phyloP scores from a whole-genome alignment of 2,888 invertebrate genomes.

The Oxystoma pomonae region DNA sequence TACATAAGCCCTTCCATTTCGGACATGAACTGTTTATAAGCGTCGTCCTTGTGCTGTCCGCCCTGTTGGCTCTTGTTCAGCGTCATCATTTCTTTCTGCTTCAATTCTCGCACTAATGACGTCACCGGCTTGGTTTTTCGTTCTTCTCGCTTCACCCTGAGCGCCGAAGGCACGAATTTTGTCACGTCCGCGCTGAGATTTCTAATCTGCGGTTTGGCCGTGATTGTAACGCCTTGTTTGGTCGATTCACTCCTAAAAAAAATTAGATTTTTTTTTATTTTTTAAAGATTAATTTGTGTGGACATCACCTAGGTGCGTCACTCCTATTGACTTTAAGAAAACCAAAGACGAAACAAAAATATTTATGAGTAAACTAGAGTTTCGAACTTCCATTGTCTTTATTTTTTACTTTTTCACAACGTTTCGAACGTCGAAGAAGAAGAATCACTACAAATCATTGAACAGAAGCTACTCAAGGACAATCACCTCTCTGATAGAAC shows the following conservation, averaged over 20 bases:
- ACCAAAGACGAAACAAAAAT: too few species aligned
- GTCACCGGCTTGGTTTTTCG: constrained; percentile 59
- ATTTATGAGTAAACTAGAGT: too few species aligned
- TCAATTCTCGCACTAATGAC: constrained; percentile 51
- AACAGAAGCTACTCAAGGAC: too few species aligned
- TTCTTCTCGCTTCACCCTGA: constrained; percentile 87
- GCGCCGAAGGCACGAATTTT: constrained; percentile 87
- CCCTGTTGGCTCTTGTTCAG: constrained; percentile 44
- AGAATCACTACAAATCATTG: too few species aligned
- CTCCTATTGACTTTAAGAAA: too few species aligned
- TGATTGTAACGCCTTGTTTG: constrained; percentile 71
- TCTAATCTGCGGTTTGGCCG: constrained; percentile 95
- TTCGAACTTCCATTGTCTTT: too few species aligned
- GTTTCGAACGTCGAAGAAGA: too few species aligned
- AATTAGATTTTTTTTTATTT: not conserved
- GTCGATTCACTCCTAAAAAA: constrained; percentile 48
- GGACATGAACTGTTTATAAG: constrained; percentile 97
- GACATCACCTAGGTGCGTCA: not conserved
- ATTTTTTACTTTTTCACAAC: too few species aligned
- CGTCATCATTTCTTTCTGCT: constrained; percentile 49
- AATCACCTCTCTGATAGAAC: too few species aligned
- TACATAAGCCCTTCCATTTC: constrained; percentile 72
- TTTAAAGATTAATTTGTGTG: not conserved
- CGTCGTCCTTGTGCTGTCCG: constrained; percentile 80
- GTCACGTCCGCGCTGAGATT: constrained; percentile 93